These are phyloP conservation scores for Peromyscus eremicus DNA, from an alignment of 2,797 vertebrate genomes.

Conservation along the genomic window DNA sequence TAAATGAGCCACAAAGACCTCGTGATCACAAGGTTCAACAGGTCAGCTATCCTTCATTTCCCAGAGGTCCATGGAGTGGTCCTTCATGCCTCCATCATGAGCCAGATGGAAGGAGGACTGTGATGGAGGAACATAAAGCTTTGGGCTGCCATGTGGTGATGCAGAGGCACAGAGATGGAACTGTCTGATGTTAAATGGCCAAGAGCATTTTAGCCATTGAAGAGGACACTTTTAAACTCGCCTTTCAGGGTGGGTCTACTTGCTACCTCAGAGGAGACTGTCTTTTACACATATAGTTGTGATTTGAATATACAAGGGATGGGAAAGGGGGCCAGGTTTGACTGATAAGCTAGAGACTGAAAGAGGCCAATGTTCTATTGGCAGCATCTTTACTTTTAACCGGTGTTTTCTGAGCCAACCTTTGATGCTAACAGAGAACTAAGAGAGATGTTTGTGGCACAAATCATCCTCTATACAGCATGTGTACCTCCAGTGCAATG, in stretches of 20 bases:
- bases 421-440: not conserved
- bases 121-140: not conserved
- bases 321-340: not conserved
- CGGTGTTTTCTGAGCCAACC: not conserved
- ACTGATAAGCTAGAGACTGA: constrained; percentile 64
- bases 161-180: not conserved
- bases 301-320: not conserved
- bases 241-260: constrained; percentile 67
- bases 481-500: constrained; percentile 64
- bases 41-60: not conserved
- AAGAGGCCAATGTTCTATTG: not conserved
- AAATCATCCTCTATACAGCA: not conserved
- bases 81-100: not conserved
- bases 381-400: not conserved
- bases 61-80: not conserved
- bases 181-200: not conserved
- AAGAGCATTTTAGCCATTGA: not conserved
- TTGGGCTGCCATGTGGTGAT: not conserved
- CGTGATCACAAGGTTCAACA: not conserved
- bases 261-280: constrained; percentile 74
- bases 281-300: not conserved
- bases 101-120: not conserved
- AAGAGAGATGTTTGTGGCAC: not conserved
- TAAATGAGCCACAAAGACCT: not conserved
- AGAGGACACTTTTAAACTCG: constrained; percentile 62